Conservation (phyloP, 1,140 invertebrate genomes). For the Scylla paramamosain region DNA sequence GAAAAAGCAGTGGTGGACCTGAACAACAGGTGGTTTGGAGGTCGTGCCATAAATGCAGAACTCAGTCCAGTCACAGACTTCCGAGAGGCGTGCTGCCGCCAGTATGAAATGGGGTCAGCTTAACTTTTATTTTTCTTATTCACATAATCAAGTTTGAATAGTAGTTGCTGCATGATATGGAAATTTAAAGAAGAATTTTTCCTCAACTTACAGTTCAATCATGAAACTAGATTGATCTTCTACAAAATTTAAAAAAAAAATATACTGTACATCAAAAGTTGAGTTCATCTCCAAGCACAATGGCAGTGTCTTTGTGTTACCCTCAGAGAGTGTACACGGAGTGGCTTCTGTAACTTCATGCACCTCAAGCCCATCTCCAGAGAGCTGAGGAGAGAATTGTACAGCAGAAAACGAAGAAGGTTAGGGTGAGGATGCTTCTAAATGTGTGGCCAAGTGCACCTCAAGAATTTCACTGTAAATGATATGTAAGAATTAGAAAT, state of each 20-base stretch:
- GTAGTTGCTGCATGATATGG: too few species aligned
- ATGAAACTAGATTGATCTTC: too few species aligned
- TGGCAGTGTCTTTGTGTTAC: neutral
- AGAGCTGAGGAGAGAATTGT: constrained; percentile 91
- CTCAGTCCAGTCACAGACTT: constrained; percentile 99
- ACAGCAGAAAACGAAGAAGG: constrained; percentile 81
- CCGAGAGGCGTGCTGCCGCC: constrained; percentile 98
- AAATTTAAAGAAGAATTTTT: too few species aligned
- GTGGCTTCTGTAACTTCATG: constrained; percentile 99
- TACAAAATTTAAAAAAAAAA: too few species aligned
- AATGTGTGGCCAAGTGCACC: too few species aligned
- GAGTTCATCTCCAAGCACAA: neutral
- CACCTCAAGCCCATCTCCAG: constrained; percentile 98
- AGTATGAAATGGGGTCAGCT: constrained; percentile 97
- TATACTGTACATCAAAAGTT: too few species aligned
- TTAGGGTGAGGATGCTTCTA: neutral
- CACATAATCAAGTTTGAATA: too few species aligned
- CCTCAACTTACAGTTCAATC: too few species aligned
- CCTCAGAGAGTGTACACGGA: constrained; percentile 94
- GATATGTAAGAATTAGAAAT: too few species aligned
- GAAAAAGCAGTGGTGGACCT: constrained; percentile 97
- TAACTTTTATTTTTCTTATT: constrained; percentile 43
- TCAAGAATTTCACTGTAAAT: too few species aligned
- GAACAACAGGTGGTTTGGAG: constrained; percentile 99
- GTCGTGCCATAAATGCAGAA: constrained; percentile 98